A percentile compares a stretch with the other conserved stretches of the same genome.
Conservation (phyloP, 2,888 invertebrate genomes). For the Rotaria macrura region DNA sequence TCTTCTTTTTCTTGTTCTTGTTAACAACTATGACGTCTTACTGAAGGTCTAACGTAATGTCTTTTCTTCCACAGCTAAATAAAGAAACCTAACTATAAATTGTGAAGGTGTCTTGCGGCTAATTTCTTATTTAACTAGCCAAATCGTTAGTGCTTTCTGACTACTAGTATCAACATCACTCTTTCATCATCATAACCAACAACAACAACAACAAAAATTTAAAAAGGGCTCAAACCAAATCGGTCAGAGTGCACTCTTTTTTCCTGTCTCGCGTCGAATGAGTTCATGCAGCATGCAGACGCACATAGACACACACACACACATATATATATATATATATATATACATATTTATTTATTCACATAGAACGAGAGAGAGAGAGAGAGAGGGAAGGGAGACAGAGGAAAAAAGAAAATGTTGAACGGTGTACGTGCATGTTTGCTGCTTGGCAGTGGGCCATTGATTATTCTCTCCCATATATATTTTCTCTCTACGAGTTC, state of each 20-base stretch:
- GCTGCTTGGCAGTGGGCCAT: background rate
- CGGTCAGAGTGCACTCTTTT: background rate
- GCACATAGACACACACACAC: no score
- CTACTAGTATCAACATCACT: background rate
- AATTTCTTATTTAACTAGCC: background rate
- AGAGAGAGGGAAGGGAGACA: no score
- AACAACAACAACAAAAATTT: background rate
- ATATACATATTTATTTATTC: no score
- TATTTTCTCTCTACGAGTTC: background rate
- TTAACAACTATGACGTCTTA: background rate
- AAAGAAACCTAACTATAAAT: background rate
- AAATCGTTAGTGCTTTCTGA: background rate
- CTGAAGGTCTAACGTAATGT: background rate
- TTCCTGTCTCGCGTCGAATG: background rate
- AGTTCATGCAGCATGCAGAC: background rate
- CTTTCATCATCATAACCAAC: background rate
- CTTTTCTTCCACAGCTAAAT: background rate
- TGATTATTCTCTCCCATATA: background rate
- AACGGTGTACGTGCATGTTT: background rate
- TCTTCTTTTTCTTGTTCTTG: background rate
- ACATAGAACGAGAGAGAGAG: background rate
- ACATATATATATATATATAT: background rate
- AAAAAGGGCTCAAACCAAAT: background rate
- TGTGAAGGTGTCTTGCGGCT: background rate
- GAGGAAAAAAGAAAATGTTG: background rate